Base-by-base conservation (phyloP, 2,797 vertebrate genomes). In the Tachyglossus aculeatus region DNA sequence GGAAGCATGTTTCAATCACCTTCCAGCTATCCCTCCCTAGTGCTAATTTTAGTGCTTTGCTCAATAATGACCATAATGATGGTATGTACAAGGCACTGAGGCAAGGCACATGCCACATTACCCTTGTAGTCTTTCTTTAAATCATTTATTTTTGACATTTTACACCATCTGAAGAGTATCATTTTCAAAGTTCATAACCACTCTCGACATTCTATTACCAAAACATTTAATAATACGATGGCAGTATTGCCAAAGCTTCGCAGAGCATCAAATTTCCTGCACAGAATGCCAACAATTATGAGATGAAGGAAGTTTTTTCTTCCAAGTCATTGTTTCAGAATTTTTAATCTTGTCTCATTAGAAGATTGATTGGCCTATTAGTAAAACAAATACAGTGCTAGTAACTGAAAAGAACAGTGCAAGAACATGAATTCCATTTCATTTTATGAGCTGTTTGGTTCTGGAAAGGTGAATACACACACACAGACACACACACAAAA, bases 131-230 rank as follows among this genome's bases (percentile, higher is more conserved):
- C 6, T 5, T 27, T 1, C 27, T 38, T 57, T 38, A 27, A 77
- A 50, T 83, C 21, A 74, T 84, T 76, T 84, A 61, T 53, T 75
- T 74, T 58, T 52, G 52, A 39, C 77, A 47, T 50, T 22, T 74
- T 19, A 22, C 6, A 3, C 22, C 40, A 39, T 68, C 13, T 13
- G 31, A 38, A 66, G 25, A 19, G 48, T 76, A 44, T 9, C 27
- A 29, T 81, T 81, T 81, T 77, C 74, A 85, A 80, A 81, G 58
- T 39, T 84, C 52, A 74, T 41, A 56, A 72, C n/a, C n/a, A 77
- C 54, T 72, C 82, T 74, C 86, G 82, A 79, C 47, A 62, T 88
- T 71, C 66, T 80, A n/a, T n/a, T 79, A 73, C 81, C 63, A 86
- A 77, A 68, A 74, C 71, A 82, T 51, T 86, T 44, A 86, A 70